A percentile compares a stretch with the other conserved stretches of the same genome.
phyloP scores from a whole-genome alignment of 2,888 invertebrate species.

The Drosophila ezoana region DNA sequence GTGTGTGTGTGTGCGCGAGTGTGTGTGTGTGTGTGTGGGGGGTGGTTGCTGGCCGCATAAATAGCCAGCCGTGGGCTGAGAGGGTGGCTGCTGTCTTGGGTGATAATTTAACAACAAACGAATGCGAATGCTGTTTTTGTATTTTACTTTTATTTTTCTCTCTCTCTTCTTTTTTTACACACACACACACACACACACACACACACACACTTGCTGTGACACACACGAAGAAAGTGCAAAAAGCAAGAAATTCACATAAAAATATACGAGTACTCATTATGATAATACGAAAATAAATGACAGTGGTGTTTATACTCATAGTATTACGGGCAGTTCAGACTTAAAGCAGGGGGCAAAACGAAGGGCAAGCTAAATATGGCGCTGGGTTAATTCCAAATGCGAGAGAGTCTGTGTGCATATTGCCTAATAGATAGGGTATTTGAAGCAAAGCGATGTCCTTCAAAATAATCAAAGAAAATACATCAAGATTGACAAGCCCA shows the following conservation, averaged over 20 bases:
- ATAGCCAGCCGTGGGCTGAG: slow-evolving; percentile 42
- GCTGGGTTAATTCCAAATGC: slow-evolving; percentile 5
- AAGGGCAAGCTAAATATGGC: slow-evolving; percentile 8
- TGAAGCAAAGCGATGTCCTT: not conserved
- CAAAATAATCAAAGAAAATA: not conserved
- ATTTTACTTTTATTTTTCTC: slow-evolving; percentile 64
- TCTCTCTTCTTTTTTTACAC: slow-evolving; percentile 55
- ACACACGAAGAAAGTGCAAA: slow-evolving; percentile 57
- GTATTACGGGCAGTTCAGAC: slow-evolving; percentile 34
- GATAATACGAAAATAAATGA: slow-evolving; percentile 83
- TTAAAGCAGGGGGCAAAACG: slow-evolving; percentile 11
- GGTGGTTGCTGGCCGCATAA: slow-evolving; percentile 56
- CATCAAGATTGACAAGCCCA: no score
- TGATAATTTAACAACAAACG: slow-evolving; percentile 79
- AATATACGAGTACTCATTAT: slow-evolving; percentile 82
- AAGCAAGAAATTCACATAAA: slow-evolving; percentile 79
- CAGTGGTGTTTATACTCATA: slow-evolving; percentile 72
- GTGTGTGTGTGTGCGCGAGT: slow-evolving; percentile 13
- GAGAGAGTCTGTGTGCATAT: not conserved
- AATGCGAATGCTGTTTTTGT: slow-evolving; percentile 67
- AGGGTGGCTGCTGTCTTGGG: slow-evolving; percentile 60
- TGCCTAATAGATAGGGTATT: not conserved
- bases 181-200: slow-evolving; percentile 7
- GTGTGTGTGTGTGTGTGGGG: slow-evolving; percentile 13
- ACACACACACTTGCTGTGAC: slow-evolving; percentile 17